Conservation (phyloP, 2,888 invertebrate genomes). For the Morpho achilles region DNA sequence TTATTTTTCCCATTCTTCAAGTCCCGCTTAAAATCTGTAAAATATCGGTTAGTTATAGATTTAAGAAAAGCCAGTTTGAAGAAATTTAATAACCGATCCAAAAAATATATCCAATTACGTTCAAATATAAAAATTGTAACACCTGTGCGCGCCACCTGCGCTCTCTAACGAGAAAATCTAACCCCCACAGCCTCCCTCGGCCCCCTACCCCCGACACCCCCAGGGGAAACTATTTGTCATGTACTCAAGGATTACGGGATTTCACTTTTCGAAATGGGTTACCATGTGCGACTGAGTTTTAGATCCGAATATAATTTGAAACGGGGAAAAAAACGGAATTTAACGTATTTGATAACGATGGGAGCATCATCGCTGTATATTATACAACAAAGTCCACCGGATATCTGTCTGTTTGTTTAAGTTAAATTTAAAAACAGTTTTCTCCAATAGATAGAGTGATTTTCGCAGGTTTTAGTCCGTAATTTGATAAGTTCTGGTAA, state of each 20-base stretch:
- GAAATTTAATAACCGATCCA: constrained; percentile 10
- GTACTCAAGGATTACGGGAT: constrained; percentile 8
- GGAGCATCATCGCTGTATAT: too few species aligned
- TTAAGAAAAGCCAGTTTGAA: too few species aligned
- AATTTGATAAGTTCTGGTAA: too few species aligned
- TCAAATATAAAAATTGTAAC: constrained; percentile 34
- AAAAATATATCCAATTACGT: constrained; percentile 36
- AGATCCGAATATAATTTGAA: constrained; percentile 4
- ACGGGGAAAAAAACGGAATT: not conserved
- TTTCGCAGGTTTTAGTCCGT: too few species aligned
- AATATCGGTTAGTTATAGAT: too few species aligned
- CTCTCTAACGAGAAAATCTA: constrained; percentile 30
- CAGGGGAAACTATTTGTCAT: constrained; percentile 14
- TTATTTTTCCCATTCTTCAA: too few species aligned
- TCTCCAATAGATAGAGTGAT: too few species aligned
- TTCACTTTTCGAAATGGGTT: constrained; percentile 8
- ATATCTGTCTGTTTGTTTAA: too few species aligned
- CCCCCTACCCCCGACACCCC: not conserved
- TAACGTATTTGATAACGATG: too few species aligned
- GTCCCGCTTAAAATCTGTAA: too few species aligned
- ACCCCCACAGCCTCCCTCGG: constrained; percentile 4
- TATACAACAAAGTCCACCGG: too few species aligned
- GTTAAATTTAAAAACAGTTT: too few species aligned
- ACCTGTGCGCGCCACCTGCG: constrained; percentile 31
- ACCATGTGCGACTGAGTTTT: constrained; percentile 2